Base-by-base conservation (phyloP, 2,113 vertebrate species). In the Myocastor coypus region DNA sequence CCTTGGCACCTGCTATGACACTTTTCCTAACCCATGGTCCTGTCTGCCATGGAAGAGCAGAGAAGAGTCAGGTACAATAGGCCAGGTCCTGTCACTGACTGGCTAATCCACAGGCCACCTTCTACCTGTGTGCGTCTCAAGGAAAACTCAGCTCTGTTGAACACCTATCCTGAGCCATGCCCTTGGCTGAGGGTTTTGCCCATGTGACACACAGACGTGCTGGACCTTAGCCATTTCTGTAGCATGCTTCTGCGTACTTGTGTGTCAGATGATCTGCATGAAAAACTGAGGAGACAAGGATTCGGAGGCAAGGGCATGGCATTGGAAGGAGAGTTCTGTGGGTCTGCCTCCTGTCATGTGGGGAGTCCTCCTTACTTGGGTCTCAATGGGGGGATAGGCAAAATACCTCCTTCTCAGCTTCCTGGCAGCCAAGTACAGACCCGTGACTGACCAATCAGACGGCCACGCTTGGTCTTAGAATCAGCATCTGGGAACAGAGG, bases 51-150 rank as follows among this genome's bases (percentile, higher is more conserved):
- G 17, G 50, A 34, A 83, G 13, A 42, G 30, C 34, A 73, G 57
- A 61, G 34, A 84, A 37, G 88, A 71, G 19, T 83, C 75, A 26
- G 8, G 5, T 12, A 55, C 55, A 40, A n/a, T n/a, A 20, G 92
- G 50, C 50, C 19, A 40, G 81, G 61, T 68, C 61, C 42, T 64
- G 63, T 61, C 69, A 52, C 64, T 71, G 63, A 7, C 57, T 42
- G 37, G 37, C 68, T 37, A 37, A 83, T 37, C 71, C 13, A 11
- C 52, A 26, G 10, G 75, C 40, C 59, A 59, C 40, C 40, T 5
- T 20, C 30, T 12, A 0, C 32, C 50, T 20, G 22, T 20, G 6
- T n/a, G 1, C 30, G 5, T 16, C 13, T 37, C n/a, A 1, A 0
- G 20, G 59, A 82, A 19, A 85, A 22, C 16, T 17, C 20, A 1